These are phyloP conservation scores for Heliconius aoede DNA, from an alignment of 2,888 invertebrate genomes.

Conservation along the genomic window DNA sequence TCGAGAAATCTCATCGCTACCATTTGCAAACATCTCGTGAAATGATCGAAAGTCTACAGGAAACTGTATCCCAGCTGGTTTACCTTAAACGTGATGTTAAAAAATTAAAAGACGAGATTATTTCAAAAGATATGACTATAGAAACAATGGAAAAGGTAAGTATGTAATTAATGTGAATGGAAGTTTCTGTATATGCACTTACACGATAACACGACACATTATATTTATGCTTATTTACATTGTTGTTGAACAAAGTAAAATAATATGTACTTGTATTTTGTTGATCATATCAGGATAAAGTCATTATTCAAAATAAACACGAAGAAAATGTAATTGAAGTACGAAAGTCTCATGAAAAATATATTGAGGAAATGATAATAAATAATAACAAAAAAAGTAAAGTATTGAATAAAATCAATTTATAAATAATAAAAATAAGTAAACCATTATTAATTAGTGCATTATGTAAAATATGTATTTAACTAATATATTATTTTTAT, in stretches of 20 bases:
- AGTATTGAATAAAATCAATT: not conserved
- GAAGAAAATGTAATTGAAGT: constrained; percentile 61
- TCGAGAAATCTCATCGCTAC: constrained; percentile 75
- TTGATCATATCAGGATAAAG: constrained; percentile 64
- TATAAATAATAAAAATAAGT: not conserved
- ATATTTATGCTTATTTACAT: constrained; percentile 6
- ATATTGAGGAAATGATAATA: constrained; percentile 62
- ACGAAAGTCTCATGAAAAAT: constrained; percentile 61
- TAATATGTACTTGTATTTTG: not conserved
- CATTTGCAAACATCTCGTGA: constrained; percentile 73
- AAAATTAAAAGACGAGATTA: constrained; percentile 68
- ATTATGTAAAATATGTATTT: not conserved
- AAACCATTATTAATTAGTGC: not conserved
- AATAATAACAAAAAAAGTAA: constrained; percentile 69
- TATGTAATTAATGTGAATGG: constrained; percentile 8
- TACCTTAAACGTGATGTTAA: constrained; percentile 74
- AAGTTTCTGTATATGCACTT: not conserved
- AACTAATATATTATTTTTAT: not conserved
- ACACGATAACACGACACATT: not conserved
- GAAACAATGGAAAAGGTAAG: constrained; percentile 65
- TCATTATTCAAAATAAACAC: constrained; percentile 59
- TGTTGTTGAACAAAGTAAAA: constrained; percentile 11
- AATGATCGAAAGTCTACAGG: constrained; percentile 76
- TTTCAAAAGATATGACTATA: constrained; percentile 60
- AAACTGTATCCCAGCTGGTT: constrained; percentile 74